Conservation (phyloP, 2,888 invertebrate genomes). For the Tanypteryx hageni region DNA sequence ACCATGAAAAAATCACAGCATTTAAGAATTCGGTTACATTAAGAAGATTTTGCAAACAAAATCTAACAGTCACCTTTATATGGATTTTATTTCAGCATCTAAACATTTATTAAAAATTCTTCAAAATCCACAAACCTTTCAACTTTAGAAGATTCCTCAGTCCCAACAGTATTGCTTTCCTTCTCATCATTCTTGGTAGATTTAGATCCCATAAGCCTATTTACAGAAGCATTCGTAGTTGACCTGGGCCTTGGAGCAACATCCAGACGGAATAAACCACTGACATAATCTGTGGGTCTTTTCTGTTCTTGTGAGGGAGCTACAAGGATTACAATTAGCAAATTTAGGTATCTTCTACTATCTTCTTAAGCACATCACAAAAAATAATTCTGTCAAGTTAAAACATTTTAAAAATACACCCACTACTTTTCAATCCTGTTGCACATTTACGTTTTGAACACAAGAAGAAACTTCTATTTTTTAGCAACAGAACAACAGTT, state of each 20-base stretch:
- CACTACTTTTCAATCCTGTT: neutral
- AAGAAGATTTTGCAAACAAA: neutral
- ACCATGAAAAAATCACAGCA: neutral
- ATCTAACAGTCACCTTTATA: neutral
- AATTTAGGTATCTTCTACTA: neutral
- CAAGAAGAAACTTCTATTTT: too few species aligned
- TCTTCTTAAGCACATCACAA: neutral
- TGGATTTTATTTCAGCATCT: neutral
- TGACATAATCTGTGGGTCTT: constrained; percentile 83
- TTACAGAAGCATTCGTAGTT: constrained; percentile 35
- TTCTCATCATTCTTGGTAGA: constrained; percentile 25
- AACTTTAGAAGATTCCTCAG: constrained; percentile 38
- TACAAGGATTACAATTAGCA: constrained; percentile 71
- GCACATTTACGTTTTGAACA: neutral
- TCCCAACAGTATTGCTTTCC: neutral
- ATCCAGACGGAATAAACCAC: constrained; percentile 81
- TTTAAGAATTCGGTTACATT: neutral
- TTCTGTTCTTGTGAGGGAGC: constrained; percentile 83
- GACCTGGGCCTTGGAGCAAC: constrained; percentile 77
- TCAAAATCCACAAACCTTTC: neutral
- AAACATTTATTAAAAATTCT: neutral
- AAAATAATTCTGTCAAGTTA: neutral
- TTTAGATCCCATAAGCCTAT: constrained; percentile 13
- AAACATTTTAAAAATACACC: neutral
- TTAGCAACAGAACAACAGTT: too few species aligned